A percentile compares a stretch with the other conserved stretches of the same genome.
Conservation (phyloP, 2,888 invertebrate species). For the Microplitis manilae region DNA sequence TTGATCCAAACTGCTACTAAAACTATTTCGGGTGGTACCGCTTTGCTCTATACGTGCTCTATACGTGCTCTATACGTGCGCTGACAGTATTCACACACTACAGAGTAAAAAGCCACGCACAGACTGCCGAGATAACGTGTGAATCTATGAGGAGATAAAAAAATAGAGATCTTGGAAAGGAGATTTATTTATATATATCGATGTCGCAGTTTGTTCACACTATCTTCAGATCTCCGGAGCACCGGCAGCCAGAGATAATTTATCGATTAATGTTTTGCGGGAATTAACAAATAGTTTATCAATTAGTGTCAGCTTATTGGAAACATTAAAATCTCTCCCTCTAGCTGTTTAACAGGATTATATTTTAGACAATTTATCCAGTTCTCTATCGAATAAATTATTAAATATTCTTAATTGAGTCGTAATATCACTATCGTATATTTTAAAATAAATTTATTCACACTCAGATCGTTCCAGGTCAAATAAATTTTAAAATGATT, state of each 20-base stretch:
- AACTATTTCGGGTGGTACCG: background rate
- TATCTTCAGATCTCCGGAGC: background rate
- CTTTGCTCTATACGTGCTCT: too few species aligned
- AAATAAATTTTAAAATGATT: background rate
- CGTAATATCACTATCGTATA: background rate
- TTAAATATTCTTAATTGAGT: too few species aligned
- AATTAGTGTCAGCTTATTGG: background rate
- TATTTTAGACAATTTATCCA: too few species aligned
- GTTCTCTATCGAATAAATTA: too few species aligned
- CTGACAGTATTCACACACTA: constrained; percentile 4
- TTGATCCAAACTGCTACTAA: background rate
- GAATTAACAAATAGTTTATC: background rate
- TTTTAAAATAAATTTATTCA: background rate
- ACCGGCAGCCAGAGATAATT: background rate
- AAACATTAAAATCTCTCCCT: too few species aligned
- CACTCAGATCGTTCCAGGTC: background rate
- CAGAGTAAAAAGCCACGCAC: background rate
- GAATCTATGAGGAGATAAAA: background rate
- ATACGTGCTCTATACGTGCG: too few species aligned
- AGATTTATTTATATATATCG: background rate
- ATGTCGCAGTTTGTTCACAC: background rate
- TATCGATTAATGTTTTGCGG: background rate
- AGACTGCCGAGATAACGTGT: background rate
- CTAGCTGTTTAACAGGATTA: too few species aligned
- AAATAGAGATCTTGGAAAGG: background rate